These are phyloP conservation scores for Drosophila greeni DNA, from an alignment of 2,888 invertebrate species.

Conservation along the genomic window DNA sequence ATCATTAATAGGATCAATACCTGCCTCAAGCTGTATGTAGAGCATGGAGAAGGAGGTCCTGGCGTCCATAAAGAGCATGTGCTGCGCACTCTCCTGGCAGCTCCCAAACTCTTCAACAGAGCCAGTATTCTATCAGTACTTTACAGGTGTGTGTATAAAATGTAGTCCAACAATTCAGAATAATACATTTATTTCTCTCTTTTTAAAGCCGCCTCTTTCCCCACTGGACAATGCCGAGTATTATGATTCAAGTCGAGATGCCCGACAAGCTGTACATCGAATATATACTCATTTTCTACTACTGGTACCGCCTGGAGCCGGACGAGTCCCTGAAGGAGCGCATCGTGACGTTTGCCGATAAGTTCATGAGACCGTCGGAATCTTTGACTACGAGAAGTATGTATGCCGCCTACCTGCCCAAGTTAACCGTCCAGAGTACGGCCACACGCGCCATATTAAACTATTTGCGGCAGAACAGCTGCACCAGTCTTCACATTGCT, in stretches of 20 bases:
- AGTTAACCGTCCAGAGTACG: conserved; percentile 41
- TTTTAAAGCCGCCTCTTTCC: conserved; percentile 55
- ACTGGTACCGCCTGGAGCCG: conserved; percentile 62
- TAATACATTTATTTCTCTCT: conserved; percentile 1
- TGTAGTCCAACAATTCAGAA: not conserved
- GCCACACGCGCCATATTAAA: conserved; percentile 66
- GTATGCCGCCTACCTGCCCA: conserved; percentile 62
- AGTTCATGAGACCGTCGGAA: conserved; percentile 66
- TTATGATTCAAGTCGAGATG: conserved; percentile 58
- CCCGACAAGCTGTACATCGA: conserved; percentile 67
- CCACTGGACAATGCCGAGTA: conserved; percentile 48
- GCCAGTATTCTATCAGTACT: conserved; percentile 59
- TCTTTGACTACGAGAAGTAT: conserved; percentile 51
- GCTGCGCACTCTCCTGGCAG: conserved; percentile 58
- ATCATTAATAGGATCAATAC: conserved; percentile 61
- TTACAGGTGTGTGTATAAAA: conserved; percentile 52
- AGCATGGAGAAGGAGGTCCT: conserved; percentile 33
- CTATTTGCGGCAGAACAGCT: conserved; percentile 52
- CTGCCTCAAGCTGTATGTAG: conserved; percentile 56
- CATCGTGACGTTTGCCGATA: conserved; percentile 60
- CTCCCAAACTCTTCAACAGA: conserved; percentile 63
- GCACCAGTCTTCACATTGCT: conserved; percentile 51
- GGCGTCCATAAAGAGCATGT: conserved; percentile 44
- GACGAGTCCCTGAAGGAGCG: conserved; percentile 49
- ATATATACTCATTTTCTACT: conserved; percentile 70